Evolutionary conservation across 2,797 vertebrate species (phyloP).

Genomic region (Alectoris magna): DNA sequence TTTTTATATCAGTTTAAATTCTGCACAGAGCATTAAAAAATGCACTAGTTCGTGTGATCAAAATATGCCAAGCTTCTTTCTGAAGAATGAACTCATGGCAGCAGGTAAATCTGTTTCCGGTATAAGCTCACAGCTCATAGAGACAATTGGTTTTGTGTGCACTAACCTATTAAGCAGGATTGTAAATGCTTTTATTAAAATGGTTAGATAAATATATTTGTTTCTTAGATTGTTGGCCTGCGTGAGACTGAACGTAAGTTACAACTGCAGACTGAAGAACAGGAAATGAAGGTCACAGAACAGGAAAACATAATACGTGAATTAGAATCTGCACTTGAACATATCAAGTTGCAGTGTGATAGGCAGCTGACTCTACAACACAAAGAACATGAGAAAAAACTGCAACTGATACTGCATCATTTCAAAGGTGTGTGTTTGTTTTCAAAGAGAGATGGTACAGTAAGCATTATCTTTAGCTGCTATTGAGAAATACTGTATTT

Average conservation of each 20-base stretch:
- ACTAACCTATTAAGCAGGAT: background rate
- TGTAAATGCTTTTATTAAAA: background rate
- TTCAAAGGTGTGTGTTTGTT: slow-evolving; percentile 82
- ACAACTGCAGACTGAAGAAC: slow-evolving; percentile 84
- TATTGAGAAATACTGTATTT: background rate
- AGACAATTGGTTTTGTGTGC: background rate
- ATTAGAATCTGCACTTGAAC: slow-evolving; percentile 84
- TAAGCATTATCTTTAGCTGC: background rate
- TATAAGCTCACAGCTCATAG: background rate
- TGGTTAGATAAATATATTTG: background rate
- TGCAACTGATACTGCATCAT: slow-evolving; percentile 84
- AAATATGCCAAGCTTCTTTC: background rate
- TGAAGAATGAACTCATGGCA: background rate
- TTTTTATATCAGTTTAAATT: background rate
- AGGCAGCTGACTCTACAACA: slow-evolving; percentile 85
- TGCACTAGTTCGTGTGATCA: background rate
- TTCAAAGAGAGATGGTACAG: background rate
- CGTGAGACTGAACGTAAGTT: slow-evolving; percentile 82
- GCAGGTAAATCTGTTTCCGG: background rate
- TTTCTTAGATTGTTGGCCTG: slow-evolving; percentile 86
- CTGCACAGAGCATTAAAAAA: background rate
- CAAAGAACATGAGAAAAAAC: slow-evolving; percentile 86
- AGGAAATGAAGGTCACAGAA: slow-evolving; percentile 83
- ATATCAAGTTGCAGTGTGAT: slow-evolving; percentile 84
- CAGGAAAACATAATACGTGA: slow-evolving; percentile 77